Evolutionary conservation across 2,113 vertebrate genomes (phyloP), one percentile per base, ranked within the genome.

Genomic region (Scophthalmus maximus): DNA sequence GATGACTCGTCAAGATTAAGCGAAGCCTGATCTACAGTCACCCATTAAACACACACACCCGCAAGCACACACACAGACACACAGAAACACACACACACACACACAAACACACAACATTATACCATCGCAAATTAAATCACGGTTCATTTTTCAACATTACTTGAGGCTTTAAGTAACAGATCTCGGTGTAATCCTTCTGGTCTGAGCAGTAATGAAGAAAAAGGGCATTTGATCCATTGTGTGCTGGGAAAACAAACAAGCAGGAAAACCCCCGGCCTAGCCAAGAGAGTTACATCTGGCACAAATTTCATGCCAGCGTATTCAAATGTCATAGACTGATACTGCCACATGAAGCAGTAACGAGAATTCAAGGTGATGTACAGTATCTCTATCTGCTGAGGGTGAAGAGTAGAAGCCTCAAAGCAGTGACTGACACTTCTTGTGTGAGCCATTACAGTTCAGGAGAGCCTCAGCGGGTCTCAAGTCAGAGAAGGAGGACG

Each of bases 401-500:
- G 56, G 60, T 20, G 29, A 26, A 58, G 72, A 50, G 75, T 29
- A 60, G 22, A 64, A 51, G 67, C 74, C 82, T 86, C 68, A 42
- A 9, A 76, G 69, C 61, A 4, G 58, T 6, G 34, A 61, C 70
- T 81, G 76, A 79, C 76, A 78, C 76, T 53, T 82, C 69, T 73
- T 68, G 68, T 71, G 70, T 38, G 75, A 80, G 78, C 60, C 79
- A 87, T 81, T 81, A 74, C 78, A 81, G 79, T 84, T 79, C 78
- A 77, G 83, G 53, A 75, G 74, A 73, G 60, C 83, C 71, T 65
- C 68, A 73, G 78, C 71, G 20, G 82, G 51, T 79, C 68, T 68
- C 76, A 73, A 86, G 91, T 90, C 78, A 88, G 87, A 84, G 84
- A 81, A n/a, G 79, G 83, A 87, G 74, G 82, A 90, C 89, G 88